Evolutionary conservation across 2,797 vertebrate genomes (phyloP), one percentile per base, ranked within the genome.

Genomic region (Discoglossus pictus): DNA sequence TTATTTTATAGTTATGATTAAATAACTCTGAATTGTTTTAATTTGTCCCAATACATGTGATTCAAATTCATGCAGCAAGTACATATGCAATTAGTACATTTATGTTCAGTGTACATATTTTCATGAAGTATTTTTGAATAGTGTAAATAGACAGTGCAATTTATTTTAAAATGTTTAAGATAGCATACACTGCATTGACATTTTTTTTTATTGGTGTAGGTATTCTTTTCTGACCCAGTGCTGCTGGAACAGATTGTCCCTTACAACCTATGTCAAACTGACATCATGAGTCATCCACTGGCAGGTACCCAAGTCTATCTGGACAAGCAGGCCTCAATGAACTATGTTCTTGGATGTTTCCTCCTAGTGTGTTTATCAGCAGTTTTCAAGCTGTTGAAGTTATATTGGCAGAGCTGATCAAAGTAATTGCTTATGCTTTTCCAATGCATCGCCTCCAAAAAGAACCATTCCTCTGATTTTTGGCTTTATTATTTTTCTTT

Each of bases 301-400:
- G 81, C 78, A 83, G 75, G 43, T 2, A 1, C 73, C 79, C 79
- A 81, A 58, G 71, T 66, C 79, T 84, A 78, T 82, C 79, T 82
- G 76, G 79, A 71, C 36, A 72, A 72, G 68, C 82, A 83, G 75
- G 52, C 65, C 54, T 72, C 46, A 0, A 0, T 72, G 72, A 79
- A 79, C 24, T 50, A 56, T 78, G 68, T 51, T 74, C 63, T 72
- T 75, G 53, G 70, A 23, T 13, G 50, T 74, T 66, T 74, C 76
- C 65, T 16, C 38, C 55, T 20, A 7, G 35, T 5, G 51, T 0
- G 7, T 82, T 83, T 84, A 80, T 86, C 83, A 82, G 78, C 3
- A 8, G 35, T 76, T 80, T 79, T 76, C 82, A 85, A 66, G 73
- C 51, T 73, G 69, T 54, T 76, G 54, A 72, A 80, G 79, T 52